Evolutionary conservation across 2,888 invertebrate genomes (phyloP).

Genomic region (Leucophenga montana): DNA sequence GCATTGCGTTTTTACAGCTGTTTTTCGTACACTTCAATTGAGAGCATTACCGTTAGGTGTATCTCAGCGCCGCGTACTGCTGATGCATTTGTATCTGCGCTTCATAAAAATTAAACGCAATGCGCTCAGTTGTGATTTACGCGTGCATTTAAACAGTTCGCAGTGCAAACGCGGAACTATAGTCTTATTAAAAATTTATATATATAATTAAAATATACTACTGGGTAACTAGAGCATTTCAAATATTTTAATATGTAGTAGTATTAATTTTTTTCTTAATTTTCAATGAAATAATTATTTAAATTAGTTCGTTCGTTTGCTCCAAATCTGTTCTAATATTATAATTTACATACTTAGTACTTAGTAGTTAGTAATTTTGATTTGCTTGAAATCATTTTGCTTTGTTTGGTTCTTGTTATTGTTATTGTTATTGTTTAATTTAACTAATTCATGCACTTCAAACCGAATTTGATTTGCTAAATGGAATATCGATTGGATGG

Average conservation of each 20-base stretch:
- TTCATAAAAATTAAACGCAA: not conserved
- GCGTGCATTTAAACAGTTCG: constrained; percentile 21
- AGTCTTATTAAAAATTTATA: no score
- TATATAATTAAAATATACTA: not conserved
- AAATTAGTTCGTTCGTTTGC: not conserved
- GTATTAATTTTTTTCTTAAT: no score
- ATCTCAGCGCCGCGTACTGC: not conserved
- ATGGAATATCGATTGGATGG: no score
- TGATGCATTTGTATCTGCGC: constrained; percentile 11
- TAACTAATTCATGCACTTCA: no score
- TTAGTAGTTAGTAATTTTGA: no score
- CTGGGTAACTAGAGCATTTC: constrained; percentile 5
- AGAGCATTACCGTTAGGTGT: not conserved
- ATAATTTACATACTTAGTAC: no score
- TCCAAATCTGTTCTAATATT: constrained; percentile 1
- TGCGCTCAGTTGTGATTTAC: constrained; percentile 27
- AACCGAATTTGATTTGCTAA: no score
- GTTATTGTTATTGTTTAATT: not conserved
- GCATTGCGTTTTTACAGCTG: constrained; percentile 23
- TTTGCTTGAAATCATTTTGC: no score
- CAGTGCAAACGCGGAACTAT: no score
- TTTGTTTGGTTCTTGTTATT: not conserved
- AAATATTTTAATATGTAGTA: no score
- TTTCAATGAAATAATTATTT: constrained; percentile 8
- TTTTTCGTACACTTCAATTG: constrained; percentile 11